These are phyloP conservation scores for Bombus huntii DNA, from an alignment of 1,140 invertebrate species.

Conservation along the genomic window DNA sequence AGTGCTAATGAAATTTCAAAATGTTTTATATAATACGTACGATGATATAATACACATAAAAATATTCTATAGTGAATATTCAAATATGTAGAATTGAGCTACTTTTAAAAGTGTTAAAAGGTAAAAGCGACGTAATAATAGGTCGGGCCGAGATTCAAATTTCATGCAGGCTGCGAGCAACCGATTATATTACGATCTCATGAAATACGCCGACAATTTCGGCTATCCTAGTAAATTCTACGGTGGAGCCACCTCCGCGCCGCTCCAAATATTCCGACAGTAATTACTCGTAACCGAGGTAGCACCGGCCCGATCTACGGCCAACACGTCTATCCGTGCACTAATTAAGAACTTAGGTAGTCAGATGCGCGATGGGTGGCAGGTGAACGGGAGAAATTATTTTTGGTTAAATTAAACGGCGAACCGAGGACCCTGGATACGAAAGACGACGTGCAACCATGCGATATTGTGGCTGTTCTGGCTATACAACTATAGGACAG, in stretches of 20 bases:
- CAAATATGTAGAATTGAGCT: not conserved
- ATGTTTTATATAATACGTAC: not conserved
- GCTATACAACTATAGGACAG: not conserved
- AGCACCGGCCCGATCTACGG: not conserved
- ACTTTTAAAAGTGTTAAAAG: not conserved
- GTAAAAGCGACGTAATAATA: slow-evolving; percentile 8
- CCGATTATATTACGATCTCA: slow-evolving; percentile 37
- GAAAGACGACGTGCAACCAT: not conserved
- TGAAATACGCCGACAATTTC: slow-evolving; percentile 37
- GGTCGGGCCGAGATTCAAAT: slow-evolving; percentile 1
- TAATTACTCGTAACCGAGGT: slow-evolving; percentile 30
- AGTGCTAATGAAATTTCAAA: not conserved
- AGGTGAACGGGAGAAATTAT: not conserved
- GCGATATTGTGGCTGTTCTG: not conserved
- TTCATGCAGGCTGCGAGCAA: not conserved
- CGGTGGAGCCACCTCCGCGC: not conserved
- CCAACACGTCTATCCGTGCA: not conserved
- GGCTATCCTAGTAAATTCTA: slow-evolving; percentile 26
- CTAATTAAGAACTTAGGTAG: slow-evolving; percentile 25
- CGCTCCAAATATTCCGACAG: slow-evolving; percentile 31
- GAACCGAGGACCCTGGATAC: too few species aligned
- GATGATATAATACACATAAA: not conserved
- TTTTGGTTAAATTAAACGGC: slow-evolving; percentile 8
- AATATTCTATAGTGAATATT: not conserved
- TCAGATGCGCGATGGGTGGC: too few species aligned